phyloP scores from a whole-genome alignment of 2,797 vertebrate genomes.

The Anniella stebbinsi region DNA sequence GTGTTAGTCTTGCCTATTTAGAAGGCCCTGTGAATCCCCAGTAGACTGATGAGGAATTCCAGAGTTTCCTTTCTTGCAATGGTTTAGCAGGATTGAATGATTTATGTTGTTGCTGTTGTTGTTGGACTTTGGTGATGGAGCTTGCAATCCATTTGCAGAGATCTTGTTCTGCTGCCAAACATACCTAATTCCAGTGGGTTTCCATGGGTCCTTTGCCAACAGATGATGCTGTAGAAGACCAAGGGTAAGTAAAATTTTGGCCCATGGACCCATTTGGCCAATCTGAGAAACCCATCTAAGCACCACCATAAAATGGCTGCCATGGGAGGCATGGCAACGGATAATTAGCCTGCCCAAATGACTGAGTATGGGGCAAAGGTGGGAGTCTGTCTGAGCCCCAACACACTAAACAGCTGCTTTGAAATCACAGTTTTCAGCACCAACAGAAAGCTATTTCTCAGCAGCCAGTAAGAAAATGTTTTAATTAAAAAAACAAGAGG shows the following conservation, averaged over 20 bases:
- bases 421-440: no score
- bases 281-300: no score
- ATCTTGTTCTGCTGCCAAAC: slow-evolving; percentile 12
- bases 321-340: not conserved
- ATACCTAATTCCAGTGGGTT: not conserved
- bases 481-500: no score
- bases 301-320: not conserved
- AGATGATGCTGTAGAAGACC: not conserved
- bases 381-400: no score
- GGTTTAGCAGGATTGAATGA: not conserved
- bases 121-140: not conserved
- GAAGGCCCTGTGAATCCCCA: not conserved
- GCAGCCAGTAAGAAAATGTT: no score
- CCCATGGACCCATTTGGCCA: no score
- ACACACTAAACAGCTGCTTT: no score
- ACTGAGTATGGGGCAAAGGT: no score
- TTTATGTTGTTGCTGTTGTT: not conserved
- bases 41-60: not conserved
- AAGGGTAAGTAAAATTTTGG: no score
- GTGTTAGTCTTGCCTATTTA: not conserved
- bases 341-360: no score
- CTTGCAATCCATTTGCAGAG: not conserved
- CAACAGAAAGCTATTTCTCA: no score
- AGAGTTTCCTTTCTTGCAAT: not conserved
- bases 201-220: not conserved